Evolutionary conservation across 2,113 vertebrate species (phyloP).

Genomic region (Istiophorus platypterus): DNA sequence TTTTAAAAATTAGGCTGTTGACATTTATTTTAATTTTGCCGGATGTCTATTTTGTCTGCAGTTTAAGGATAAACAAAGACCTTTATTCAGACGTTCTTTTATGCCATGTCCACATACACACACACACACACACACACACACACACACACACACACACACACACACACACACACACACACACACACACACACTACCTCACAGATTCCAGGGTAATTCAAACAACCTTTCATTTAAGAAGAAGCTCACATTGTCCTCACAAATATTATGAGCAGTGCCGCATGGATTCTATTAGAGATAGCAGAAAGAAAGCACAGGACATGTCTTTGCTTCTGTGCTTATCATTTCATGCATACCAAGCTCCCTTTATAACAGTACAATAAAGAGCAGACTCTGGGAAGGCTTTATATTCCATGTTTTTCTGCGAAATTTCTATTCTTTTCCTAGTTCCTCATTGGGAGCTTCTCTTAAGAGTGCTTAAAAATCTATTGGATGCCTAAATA

Average conservation of each 20-base stretch:
- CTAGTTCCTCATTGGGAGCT: not conserved
- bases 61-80: not conserved
- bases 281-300: not conserved
- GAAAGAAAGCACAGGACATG: not conserved
- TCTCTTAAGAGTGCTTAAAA: not conserved
- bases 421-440: not conserved
- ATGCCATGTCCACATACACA: not conserved
- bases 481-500: conserved; percentile 15
- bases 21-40: no score
- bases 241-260: not conserved
- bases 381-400: not conserved
- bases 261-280: not conserved
- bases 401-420: not conserved
- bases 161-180: no score
- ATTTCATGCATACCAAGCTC: not conserved
- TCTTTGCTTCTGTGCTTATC: not conserved
- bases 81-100: not conserved
- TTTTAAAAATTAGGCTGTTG: no score
- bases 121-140: no score
- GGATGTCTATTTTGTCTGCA: not conserved
- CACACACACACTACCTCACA: not conserved
- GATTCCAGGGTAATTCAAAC: not conserved
- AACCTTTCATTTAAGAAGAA: not conserved
- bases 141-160: no score
- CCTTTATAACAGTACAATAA: not conserved